phyloP scores from a whole-genome alignment of 2,888 invertebrate species.

The Pseudococcus jackbeardsleyi region DNA sequence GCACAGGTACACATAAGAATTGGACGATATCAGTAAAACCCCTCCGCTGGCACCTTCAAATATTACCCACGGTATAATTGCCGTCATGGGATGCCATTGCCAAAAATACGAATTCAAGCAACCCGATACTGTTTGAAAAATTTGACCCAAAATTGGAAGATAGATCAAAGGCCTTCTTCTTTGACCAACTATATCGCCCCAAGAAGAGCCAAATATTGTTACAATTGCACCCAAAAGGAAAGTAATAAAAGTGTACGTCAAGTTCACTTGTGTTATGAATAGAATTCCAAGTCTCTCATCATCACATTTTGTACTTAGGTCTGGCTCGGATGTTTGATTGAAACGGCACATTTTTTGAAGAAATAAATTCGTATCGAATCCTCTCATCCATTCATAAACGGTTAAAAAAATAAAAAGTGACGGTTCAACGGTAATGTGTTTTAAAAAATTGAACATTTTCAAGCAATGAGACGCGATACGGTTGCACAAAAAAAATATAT shows the following conservation, averaged over 20 bases:
- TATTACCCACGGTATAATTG: too few species aligned
- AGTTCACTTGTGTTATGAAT: background rate
- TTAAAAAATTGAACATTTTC: background rate
- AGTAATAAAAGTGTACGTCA: too few species aligned
- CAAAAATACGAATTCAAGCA: too few species aligned
- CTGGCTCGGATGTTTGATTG: slow-evolving; percentile 27
- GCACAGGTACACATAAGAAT: slow-evolving; percentile 65
- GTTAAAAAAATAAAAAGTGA: background rate
- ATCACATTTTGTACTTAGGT: slow-evolving; percentile 56
- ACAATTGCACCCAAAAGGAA: background rate
- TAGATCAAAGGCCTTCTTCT: slow-evolving; percentile 60
- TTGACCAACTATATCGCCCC: slow-evolving; percentile 51
- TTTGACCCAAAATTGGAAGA: too few species aligned
- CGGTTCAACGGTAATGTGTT: background rate
- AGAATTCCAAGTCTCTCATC: slow-evolving; percentile 19
- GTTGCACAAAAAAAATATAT: too few species aligned
- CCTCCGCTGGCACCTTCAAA: too few species aligned
- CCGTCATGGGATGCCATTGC: too few species aligned
- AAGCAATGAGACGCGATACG: too few species aligned
- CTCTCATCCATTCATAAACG: background rate
- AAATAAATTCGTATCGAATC: slow-evolving; percentile 12
- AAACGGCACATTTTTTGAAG: slow-evolving; percentile 56
- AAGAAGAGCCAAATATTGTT: background rate
- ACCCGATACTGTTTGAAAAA: too few species aligned
- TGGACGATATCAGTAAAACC: slow-evolving; percentile 66